Evolutionary conservation across 2,797 vertebrate genomes (phyloP).

Genomic region (Gephyroberyx darwinii): DNA sequence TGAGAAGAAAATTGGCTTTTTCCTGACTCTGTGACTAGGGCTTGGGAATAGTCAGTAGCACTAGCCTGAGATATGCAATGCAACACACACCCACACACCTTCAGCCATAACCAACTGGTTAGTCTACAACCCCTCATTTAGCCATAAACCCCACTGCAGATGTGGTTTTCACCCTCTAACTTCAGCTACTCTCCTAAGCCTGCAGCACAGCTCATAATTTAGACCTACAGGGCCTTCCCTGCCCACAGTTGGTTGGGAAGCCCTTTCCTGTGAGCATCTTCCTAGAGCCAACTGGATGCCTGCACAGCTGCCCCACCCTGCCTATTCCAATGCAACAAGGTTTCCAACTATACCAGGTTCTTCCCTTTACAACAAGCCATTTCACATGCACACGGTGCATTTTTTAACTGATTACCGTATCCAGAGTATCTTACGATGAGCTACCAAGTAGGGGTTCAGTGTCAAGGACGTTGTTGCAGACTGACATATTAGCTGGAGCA

Average conservation of each 20-base stretch:
- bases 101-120: slow-evolving; percentile 43
- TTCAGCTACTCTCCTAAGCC: slow-evolving; percentile 27
- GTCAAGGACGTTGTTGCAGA: too few species aligned
- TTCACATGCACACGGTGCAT: slow-evolving; percentile 4
- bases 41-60: slow-evolving; percentile 53
- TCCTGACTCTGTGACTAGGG: slow-evolving; percentile 29
- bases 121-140: slow-evolving; percentile 48
- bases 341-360: slow-evolving; percentile 28
- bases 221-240: slow-evolving; percentile 30
- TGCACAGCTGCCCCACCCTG: slow-evolving; percentile 64
- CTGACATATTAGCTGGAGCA: background rate
- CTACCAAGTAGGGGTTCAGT: too few species aligned
- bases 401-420: slow-evolving; percentile 2
- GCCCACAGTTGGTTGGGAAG: slow-evolving; percentile 38
- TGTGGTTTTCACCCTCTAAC: slow-evolving; percentile 51
- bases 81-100: slow-evolving; percentile 19
- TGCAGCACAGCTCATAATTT: slow-evolving; percentile 55
- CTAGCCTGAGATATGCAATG: slow-evolving; percentile 31
- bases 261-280: slow-evolving; percentile 58
- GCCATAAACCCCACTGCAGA: slow-evolving; percentile 44
- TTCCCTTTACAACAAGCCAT: slow-evolving; percentile 12
- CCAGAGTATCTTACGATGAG: slow-evolving; percentile 14
- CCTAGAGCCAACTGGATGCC: slow-evolving; percentile 49
- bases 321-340: slow-evolving; percentile 50
- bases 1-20: slow-evolving; percentile 18